phyloP scores from a whole-genome alignment of 2,888 invertebrate species.

The Eupithecia tripunctaria region DNA sequence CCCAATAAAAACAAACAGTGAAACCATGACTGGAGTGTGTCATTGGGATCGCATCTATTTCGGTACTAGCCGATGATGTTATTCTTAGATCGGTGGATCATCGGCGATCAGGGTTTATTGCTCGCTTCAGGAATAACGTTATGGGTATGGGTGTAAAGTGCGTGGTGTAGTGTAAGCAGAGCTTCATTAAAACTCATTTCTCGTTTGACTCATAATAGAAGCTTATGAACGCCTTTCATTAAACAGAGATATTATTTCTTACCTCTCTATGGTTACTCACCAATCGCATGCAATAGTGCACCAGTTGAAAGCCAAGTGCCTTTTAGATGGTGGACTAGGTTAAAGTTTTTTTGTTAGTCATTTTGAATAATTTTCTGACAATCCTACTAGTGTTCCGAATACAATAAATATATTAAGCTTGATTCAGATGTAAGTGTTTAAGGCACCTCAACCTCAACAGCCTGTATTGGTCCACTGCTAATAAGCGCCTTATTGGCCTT shows the following conservation, averaged over 20 bases:
- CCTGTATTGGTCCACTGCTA: too few relatives aligned
- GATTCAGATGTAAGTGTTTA: neutral
- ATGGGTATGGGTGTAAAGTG: neutral
- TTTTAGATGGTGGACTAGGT: too few relatives aligned
- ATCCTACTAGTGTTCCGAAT: neutral
- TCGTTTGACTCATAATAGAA: neutral
- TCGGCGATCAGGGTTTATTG: constrained; percentile 68
- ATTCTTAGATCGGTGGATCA: constrained; percentile 61
- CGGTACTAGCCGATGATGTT: constrained; percentile 52
- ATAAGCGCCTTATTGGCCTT: too few relatives aligned
- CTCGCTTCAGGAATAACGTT: constrained; percentile 43
- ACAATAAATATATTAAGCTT: neutral
- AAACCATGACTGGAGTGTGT: constrained; percentile 66
- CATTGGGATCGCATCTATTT: constrained; percentile 77
- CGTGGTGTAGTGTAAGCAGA: neutral
- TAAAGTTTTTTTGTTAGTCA: too few relatives aligned
- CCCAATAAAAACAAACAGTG: constrained; percentile 55
- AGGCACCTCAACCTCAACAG: too few relatives aligned
- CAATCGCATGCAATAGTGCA: neutral
- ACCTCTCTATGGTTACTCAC: neutral
- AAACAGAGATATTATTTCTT: neutral
- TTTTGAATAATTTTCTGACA: neutral
- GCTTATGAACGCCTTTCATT: neutral
- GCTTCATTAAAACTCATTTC: neutral
- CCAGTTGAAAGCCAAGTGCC: neutral